Evolutionary conservation across 2,888 invertebrate genomes (phyloP).

Genomic region (Callimorpha dominula): DNA sequence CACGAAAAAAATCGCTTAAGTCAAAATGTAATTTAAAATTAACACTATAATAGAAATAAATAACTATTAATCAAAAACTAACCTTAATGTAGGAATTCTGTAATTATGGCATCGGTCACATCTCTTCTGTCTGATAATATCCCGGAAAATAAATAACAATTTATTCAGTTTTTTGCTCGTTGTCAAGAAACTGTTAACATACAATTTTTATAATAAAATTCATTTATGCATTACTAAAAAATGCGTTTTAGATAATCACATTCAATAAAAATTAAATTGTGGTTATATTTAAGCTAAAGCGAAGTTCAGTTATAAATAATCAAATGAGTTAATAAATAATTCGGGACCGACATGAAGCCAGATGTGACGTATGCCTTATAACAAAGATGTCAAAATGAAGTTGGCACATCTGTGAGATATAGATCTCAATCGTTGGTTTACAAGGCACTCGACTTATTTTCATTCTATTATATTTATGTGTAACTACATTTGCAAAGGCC

Average conservation of each 20-base stretch:
- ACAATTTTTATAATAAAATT: too few species aligned
- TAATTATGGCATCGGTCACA: neutral
- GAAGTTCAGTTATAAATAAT: neutral
- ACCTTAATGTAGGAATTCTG: neutral
- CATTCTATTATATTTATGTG: conserved; percentile 33
- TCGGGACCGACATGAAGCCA: neutral
- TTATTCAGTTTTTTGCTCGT: neutral
- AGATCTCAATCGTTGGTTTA: conserved; percentile 27
- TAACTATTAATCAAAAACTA: neutral
- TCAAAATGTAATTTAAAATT: conserved; percentile 10
- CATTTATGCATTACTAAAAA: too few species aligned
- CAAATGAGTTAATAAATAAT: neutral
- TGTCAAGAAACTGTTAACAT: neutral
- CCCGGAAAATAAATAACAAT: neutral
- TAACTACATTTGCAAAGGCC: conserved; percentile 38
- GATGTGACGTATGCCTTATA: neutral
- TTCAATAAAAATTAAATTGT: neutral
- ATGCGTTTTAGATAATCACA: neutral
- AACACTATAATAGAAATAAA: neutral
- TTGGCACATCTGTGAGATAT: conserved; percentile 35
- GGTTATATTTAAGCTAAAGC: neutral
- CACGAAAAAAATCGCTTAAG: conserved; percentile 20
- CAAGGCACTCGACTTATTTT: conserved; percentile 46
- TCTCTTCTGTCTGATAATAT: neutral
- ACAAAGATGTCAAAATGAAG: conserved; percentile 29